phyloP scores from a whole-genome alignment of 2,113 vertebrate genomes.

The Orycteropus afer region DNA sequence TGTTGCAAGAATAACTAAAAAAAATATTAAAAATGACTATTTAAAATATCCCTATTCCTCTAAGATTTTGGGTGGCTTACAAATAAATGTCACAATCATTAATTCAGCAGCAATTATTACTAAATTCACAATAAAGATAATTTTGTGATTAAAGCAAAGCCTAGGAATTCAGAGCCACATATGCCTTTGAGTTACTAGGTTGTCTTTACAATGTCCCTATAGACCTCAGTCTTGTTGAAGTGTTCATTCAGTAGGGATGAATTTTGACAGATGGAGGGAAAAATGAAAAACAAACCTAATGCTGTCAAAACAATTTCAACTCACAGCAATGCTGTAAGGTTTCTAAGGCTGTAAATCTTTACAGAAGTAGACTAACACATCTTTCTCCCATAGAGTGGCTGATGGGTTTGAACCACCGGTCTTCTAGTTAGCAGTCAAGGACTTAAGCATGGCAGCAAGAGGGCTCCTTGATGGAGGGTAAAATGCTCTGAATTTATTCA shows the following conservation, averaged over 20 bases:
- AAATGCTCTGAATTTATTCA: background rate
- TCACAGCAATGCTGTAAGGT: no score
- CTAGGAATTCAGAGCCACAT: background rate
- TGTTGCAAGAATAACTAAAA: constrained; percentile 4
- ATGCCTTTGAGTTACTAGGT: background rate
- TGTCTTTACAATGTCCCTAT: background rate
- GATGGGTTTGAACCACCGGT: no score
- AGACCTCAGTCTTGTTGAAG: background rate
- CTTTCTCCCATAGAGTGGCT: no score
- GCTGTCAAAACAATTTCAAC: no score
- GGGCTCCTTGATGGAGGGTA: no score
- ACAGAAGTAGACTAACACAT: no score
- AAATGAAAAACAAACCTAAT: no score
- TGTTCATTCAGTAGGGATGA: background rate
- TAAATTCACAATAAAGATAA: background rate
- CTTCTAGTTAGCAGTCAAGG: no score
- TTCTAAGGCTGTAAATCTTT: no score
- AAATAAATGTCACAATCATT: background rate
- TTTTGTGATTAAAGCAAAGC: background rate
- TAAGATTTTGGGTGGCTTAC: constrained; percentile 25
- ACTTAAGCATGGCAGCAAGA: no score
- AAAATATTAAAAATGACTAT: background rate
- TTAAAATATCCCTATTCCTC: background rate
- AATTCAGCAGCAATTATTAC: background rate
- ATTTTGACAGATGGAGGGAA: background rate